A percentile compares a stretch with the other conserved stretches of the same genome.
Conservation (phyloP, 1,140 invertebrate species). For the Homalodisca vitripennis region DNA sequence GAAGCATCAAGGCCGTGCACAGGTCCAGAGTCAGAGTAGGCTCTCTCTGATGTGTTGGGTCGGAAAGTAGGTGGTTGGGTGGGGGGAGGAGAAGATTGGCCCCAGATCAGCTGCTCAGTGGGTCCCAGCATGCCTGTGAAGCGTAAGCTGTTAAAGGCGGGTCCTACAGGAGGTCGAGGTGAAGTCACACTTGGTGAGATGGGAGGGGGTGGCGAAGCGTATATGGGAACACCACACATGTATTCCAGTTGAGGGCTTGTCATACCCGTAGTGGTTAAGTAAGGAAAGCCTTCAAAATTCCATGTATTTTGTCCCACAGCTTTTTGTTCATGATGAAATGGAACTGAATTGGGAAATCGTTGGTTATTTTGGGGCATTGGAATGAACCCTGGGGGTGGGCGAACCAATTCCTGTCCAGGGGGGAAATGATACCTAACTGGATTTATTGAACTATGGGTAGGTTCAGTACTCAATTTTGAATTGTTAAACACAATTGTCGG, state of each 20-base stretch:
- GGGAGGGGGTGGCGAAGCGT: not conserved
- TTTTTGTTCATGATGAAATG: not conserved
- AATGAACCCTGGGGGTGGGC: conserved; percentile 10
- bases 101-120: not conserved
- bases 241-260: no score
- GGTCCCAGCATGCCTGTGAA: not conserved
- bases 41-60: not conserved
- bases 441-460: not conserved
- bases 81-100: not conserved
- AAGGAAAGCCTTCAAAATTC: not conserved
- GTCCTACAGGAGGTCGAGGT: not conserved
- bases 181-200: no score
- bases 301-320: not conserved
- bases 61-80: not conserved
- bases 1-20: not conserved
- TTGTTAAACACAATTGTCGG: not conserved
- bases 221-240: not conserved
- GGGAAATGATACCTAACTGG: not conserved
- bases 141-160: not conserved
- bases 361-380: not conserved
- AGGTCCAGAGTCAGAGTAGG: not conserved
- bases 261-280: not conserved
- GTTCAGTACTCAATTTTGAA: not conserved
- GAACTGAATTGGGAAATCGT: not conserved
- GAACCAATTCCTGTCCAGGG: not conserved